Percentiles rank a stretch among this genome's conserved stretches.
phyloP scores from a whole-genome alignment of 2,797 vertebrate genomes.

The Aselliscus stoliczkanus region DNA sequence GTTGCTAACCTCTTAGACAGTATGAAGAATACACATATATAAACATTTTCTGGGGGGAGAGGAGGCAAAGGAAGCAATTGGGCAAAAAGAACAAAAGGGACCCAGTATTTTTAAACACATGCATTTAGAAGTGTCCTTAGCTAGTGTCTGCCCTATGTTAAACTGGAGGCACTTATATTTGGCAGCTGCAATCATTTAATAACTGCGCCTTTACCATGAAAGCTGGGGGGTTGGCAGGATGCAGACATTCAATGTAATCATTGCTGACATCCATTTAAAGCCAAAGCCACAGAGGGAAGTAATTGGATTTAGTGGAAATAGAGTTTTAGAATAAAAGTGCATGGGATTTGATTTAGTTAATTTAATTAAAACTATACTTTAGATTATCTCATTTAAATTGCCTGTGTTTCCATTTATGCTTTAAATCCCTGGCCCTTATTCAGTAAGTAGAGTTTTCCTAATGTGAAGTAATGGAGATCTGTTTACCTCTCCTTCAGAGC shows the following conservation, averaged over 20 bases:
- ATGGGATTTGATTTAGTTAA: constrained; percentile 63
- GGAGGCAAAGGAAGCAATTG: background rate
- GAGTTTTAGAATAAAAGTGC: constrained; percentile 68
- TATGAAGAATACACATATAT: background rate
- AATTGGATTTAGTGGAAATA: constrained; percentile 73
- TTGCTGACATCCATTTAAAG: constrained; percentile 39
- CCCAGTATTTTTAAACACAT: background rate
- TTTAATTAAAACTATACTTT: constrained; percentile 65
- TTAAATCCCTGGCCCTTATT: background rate
- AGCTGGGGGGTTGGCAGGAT: constrained; percentile 34
- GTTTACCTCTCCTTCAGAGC: background rate
- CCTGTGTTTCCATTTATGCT: constrained; percentile 70
- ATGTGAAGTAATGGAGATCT: background rate
- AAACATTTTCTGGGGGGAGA: background rate
- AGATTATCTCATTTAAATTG: constrained; percentile 73
- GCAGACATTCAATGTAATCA: constrained; percentile 53
- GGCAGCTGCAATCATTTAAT: constrained; percentile 10
- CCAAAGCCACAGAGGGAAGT: constrained; percentile 57
- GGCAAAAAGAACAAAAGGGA: background rate
- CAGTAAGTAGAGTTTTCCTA: background rate
- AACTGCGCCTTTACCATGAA: constrained; percentile 54
- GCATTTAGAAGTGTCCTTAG: background rate
- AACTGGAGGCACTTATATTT: background rate
- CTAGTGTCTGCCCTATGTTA: background rate
- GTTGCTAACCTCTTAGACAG: background rate